Evolutionary conservation across 2,113 vertebrate genomes (phyloP).

Genomic region (Upupa epops): DNA sequence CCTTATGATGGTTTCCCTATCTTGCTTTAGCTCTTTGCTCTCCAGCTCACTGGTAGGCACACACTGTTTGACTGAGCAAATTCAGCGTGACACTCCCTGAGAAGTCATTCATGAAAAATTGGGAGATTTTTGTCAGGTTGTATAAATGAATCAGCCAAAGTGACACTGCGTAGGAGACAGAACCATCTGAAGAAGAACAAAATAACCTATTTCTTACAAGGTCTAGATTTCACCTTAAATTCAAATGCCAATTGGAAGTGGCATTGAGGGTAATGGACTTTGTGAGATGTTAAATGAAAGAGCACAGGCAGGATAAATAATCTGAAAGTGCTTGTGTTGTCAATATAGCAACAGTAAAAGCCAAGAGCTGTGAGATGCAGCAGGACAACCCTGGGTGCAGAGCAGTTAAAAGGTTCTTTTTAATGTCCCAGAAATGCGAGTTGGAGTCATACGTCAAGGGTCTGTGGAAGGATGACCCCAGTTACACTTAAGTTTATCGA

Average conservation of each 20-base stretch:
- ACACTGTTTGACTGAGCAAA: constrained; percentile 17
- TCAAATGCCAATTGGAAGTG: constrained; percentile 49
- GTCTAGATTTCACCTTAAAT: constrained; percentile 55
- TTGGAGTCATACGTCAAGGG: neutral
- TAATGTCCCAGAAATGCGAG: neutral
- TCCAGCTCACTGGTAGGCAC: neutral
- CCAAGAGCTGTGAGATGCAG: neutral
- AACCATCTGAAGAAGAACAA: constrained; percentile 41
- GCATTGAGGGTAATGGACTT: constrained; percentile 54
- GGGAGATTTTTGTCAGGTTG: constrained; percentile 59
- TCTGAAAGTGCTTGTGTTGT: neutral
- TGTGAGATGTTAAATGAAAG: constrained; percentile 50
- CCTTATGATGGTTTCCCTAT: neutral
- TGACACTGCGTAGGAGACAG: constrained; percentile 47
- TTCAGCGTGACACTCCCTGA: constrained; percentile 50
- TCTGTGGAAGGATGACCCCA: neutral
- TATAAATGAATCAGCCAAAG: constrained; percentile 65
- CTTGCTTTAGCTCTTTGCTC: neutral
- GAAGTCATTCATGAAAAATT: neutral
- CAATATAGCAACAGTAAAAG: neutral
- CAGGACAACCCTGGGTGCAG: neutral
- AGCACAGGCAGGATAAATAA: constrained; percentile 34
- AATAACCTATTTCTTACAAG: constrained; percentile 61
- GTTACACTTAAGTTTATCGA: neutral
- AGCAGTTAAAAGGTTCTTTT: neutral